Percentiles rank a stretch among this genome's conserved stretches.
phyloP scores from a whole-genome alignment of 2,113 vertebrate species.

The Gallinago jamesoni region DNA sequence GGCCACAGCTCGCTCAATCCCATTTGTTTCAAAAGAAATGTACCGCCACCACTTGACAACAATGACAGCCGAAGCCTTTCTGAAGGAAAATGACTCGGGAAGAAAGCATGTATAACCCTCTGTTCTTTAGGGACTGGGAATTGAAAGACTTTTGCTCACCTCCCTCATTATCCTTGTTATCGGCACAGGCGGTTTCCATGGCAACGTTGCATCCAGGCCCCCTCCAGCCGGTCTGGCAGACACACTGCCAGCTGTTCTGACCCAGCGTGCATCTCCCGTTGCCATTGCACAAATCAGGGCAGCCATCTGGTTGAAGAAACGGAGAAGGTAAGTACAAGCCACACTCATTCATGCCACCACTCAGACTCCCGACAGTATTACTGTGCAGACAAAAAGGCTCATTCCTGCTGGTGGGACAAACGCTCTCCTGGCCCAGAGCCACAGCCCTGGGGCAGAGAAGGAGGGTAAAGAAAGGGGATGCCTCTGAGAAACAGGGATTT shows the following conservation, averaged over 20 bases:
- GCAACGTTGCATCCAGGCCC: slow-evolving; percentile 96
- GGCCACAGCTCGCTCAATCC: neutral
- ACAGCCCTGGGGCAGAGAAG: neutral
- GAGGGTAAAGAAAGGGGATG: neutral
- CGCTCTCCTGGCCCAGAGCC: neutral
- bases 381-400: slow-evolving; percentile 72
- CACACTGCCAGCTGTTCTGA: slow-evolving; percentile 99
- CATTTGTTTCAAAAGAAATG: neutral
- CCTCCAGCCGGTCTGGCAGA: slow-evolving; percentile 99
- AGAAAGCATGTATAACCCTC: neutral
- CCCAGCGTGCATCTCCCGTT: slow-evolving; percentile 98
- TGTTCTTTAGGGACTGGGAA: slow-evolving; percentile 51
- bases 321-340: slow-evolving; percentile 75
- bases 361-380: slow-evolving; percentile 35
- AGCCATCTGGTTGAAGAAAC: slow-evolving; percentile 92
- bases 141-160: slow-evolving; percentile 82
- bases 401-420: neutral
- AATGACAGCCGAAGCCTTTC: neutral
- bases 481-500: neutral
- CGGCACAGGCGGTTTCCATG: slow-evolving; percentile 98
- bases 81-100: slow-evolving; percentile 8
- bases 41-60: neutral
- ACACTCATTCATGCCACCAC: slow-evolving; percentile 17
- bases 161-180: slow-evolving; percentile 99
- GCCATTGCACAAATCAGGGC: slow-evolving; percentile 96